Percentiles rank a stretch among this genome's conserved stretches.
Evolutionary conservation across 2,888 invertebrate species (phyloP).

Genomic region (Hypolimnas misippus): DNA sequence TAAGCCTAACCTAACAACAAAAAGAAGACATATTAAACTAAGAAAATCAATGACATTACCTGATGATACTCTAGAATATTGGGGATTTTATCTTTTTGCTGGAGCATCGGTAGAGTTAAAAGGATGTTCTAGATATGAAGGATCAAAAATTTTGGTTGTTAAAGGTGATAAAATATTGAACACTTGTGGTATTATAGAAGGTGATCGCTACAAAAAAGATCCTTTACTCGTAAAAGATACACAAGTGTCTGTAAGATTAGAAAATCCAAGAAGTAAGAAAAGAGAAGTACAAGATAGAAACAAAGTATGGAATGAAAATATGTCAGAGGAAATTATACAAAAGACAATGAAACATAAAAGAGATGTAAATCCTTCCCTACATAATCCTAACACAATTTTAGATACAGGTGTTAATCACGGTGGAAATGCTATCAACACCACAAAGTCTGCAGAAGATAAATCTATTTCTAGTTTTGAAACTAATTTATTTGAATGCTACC

Average conservation of each 20-base stretch:
- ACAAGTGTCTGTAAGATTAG: slow-evolving; percentile 76
- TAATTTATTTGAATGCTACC: slow-evolving; percentile 89
- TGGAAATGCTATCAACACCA: slow-evolving; percentile 87
- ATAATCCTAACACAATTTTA: slow-evolving; percentile 82
- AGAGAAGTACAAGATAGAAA: slow-evolving; percentile 29
- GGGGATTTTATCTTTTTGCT: slow-evolving; percentile 93
- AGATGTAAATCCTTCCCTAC: slow-evolving; percentile 62
- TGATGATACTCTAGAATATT: slow-evolving; percentile 94
- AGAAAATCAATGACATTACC: slow-evolving; percentile 93
- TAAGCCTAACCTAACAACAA: slow-evolving; percentile 87
- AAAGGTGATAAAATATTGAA: slow-evolving; percentile 90
- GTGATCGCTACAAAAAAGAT: slow-evolving; percentile 86
- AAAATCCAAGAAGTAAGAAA: slow-evolving; percentile 58
- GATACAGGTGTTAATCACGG: slow-evolving; percentile 91
- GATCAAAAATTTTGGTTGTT: slow-evolving; percentile 91
- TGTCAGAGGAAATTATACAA: slow-evolving; percentile 29
- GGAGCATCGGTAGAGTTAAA: slow-evolving; percentile 91
- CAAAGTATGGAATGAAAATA: slow-evolving; percentile 24
- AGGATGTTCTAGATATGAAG: slow-evolving; percentile 91
- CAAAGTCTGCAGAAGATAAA: slow-evolving; percentile 80
- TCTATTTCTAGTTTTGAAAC: slow-evolving; percentile 94
- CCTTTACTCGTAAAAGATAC: slow-evolving; percentile 85
- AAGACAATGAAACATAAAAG: slow-evolving; percentile 54
- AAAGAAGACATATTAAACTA: slow-evolving; percentile 89
- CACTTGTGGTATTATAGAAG: slow-evolving; percentile 91